Evolutionary conservation across 2,888 invertebrate species (phyloP), one percentile per base, ranked within the genome.

Genomic region (Caenorhabditis imperialis): DNA sequence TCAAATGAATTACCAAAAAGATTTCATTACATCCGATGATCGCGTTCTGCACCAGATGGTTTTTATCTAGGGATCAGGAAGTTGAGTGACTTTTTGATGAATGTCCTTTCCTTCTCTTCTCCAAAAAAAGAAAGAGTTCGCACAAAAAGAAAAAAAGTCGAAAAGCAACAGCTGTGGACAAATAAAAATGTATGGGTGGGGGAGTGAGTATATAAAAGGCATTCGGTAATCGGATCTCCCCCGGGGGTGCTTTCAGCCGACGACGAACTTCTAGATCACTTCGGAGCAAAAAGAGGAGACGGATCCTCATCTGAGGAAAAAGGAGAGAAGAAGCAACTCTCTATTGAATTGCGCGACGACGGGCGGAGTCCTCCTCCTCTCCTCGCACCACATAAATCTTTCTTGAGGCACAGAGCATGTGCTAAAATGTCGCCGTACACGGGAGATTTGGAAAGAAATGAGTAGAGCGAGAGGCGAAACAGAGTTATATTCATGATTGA

Each of bases 171-270:
- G 33, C 10, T 33, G 27, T 18, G 47, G 12, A 40, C 45, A 67
- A 58, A 67, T 57, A 67, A 51, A 67, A 58, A 65, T 54, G 51
- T 51, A 51, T 50, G 47, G 67, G 58, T n/a, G 40, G 14, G 40
- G 18, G 40, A 10, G n/a, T 16, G 40, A 10, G 18, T 54, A 54
- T 50, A 57, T 67, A 57, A 67, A 67, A 50, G 67, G 58, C 51
- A 70, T 67, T 67, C 67, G 67, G 67, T 67, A 67, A 67, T 67
- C 67, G 67, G 57, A 67, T 67, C 67, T 58, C 67, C 50, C 67
- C 16, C 25, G 67, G 67, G 67, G 35, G 67, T 67, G 57, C 67
- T 67, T 67, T 50, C 67, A 67, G 67, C 57, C 45, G 55, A n/a
- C n/a, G n/a, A n/a, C 57, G 70, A 70, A 58, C 57, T 58, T 58